Evolutionary conservation across 2,113 vertebrate genomes (phyloP).

Genomic region (Acanthisitta chloris): DNA sequence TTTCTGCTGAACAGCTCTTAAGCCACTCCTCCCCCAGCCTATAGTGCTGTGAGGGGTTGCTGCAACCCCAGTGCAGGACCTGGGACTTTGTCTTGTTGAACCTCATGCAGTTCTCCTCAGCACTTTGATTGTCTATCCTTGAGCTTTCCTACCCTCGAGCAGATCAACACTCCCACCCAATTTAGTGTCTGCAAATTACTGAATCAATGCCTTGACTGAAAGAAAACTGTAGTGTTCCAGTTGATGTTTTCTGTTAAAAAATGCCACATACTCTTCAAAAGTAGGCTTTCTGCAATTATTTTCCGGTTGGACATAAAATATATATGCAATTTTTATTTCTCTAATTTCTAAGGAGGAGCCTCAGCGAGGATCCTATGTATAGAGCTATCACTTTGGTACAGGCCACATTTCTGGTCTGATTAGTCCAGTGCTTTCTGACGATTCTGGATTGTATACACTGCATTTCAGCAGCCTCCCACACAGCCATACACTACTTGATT

Average conservation of each 20-base stretch:
- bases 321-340: neutral
- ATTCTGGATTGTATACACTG: neutral
- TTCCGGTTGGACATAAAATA: neutral
- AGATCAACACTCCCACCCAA: too few relatives aligned
- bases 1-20: too few relatives aligned
- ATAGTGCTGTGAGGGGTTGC: too few relatives aligned
- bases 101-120: too few relatives aligned
- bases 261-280: neutral
- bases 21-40: too few relatives aligned
- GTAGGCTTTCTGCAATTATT: neutral
- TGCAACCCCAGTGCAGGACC: too few relatives aligned
- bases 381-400: neutral
- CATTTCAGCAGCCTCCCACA: neutral
- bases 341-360: neutral
- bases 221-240: neutral
- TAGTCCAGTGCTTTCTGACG: neutral
- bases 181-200: too few relatives aligned
- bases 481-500: neutral
- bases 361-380: fast-evolving
- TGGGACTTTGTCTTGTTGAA: too few relatives aligned
- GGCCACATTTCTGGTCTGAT: neutral
- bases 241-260: neutral
- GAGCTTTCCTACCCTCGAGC: too few relatives aligned
- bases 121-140: too few relatives aligned
- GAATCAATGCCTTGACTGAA: neutral